Evolutionary conservation across 2,888 invertebrate genomes (phyloP).

Genomic region (Amitus sp.): DNA sequence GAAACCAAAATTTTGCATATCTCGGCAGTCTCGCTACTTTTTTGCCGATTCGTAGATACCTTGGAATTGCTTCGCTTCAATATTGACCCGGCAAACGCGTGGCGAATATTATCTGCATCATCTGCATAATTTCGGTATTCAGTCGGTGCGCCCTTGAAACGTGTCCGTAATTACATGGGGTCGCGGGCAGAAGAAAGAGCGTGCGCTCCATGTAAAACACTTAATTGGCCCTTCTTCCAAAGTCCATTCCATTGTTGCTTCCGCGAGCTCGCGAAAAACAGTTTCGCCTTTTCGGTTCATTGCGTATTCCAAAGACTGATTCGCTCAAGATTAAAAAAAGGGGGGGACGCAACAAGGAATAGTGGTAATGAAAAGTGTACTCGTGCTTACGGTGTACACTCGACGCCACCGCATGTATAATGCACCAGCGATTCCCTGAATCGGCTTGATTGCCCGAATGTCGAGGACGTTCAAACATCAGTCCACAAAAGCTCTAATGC

Average conservation of each 20-base stretch:
- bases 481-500: constrained; percentile 61
- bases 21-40: constrained; percentile 8
- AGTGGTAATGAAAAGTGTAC: too few relatives aligned
- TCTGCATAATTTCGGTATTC: constrained; percentile 63
- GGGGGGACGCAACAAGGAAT: too few relatives aligned
- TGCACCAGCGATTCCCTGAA: constrained; percentile 50
- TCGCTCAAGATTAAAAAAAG: too few relatives aligned
- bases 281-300: constrained; percentile 20
- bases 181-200: constrained; percentile 25
- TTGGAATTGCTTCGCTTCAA: constrained; percentile 56
- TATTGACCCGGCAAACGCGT: constrained; percentile 62
- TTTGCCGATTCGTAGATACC: constrained; percentile 36
- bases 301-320: constrained; percentile 10
- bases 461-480: constrained; percentile 59
- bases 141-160: constrained; percentile 57
- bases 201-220: constrained; percentile 51
- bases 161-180: constrained; percentile 58
- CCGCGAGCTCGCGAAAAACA: constrained; percentile 29
- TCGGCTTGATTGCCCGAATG: constrained; percentile 61
- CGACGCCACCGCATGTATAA: too few relatives aligned
- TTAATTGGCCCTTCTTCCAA: constrained; percentile 55
- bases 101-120: constrained; percentile 62
- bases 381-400: too few relatives aligned
- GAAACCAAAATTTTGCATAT: constrained; percentile 3
- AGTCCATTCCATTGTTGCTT: constrained; percentile 57